A percentile compares a stretch with the other conserved stretches of the same genome.
phyloP scores from a whole-genome alignment of 2,888 invertebrate species.

The Lycocerus yunnanus region DNA sequence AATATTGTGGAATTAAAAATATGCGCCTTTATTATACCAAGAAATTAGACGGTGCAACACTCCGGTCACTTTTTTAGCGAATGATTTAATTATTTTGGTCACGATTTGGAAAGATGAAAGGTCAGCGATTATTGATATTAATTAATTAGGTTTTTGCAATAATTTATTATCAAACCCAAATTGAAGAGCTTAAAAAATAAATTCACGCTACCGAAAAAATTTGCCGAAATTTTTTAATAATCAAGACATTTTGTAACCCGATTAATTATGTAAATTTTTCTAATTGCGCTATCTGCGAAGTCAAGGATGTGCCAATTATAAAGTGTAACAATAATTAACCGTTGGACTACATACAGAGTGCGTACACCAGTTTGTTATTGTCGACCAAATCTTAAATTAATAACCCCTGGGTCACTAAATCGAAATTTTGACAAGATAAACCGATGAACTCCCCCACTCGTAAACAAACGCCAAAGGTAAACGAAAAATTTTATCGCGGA shows the following conservation, averaged over 20 bases:
- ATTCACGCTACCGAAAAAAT: not conserved
- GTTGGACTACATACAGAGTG: not conserved
- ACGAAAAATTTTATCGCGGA: not conserved
- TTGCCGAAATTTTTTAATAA: not conserved
- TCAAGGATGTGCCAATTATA: not conserved
- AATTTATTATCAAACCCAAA: not conserved
- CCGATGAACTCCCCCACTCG: not conserved
- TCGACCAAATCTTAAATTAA: not conserved
- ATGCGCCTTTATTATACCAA: not conserved
- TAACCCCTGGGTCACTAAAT: slow-evolving; percentile 1
- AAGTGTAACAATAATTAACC: not conserved
- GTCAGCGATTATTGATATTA: not conserved
- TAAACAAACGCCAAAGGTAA: not conserved
- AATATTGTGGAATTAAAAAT: not conserved
- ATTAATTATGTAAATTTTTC: not conserved
- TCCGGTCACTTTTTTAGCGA: not conserved
- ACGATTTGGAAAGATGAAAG: not conserved
- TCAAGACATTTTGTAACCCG: not conserved
- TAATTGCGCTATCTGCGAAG: not conserved
- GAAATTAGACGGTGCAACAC: not conserved
- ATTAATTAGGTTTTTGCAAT: not conserved
- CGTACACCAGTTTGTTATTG: not conserved
- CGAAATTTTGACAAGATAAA: not conserved
- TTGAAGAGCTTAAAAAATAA: not conserved
- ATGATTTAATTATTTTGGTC: not conserved